Conservation (phyloP, 2,888 invertebrate species). For the Criorhina ranunculi region DNA sequence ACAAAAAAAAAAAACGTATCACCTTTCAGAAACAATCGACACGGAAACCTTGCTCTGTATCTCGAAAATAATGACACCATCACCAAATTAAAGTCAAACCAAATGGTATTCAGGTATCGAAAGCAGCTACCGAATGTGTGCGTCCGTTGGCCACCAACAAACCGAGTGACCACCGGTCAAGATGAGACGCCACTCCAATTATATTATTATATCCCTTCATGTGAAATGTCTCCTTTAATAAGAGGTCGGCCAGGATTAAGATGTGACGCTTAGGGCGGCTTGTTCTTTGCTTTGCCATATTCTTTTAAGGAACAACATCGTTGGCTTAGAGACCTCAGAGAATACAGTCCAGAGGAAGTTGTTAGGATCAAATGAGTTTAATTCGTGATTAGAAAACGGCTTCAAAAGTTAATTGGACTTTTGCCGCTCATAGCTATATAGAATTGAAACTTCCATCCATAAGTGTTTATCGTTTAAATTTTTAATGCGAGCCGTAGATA, state of each 20-base stretch:
- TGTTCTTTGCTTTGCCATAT: too few species aligned
- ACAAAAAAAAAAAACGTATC: constrained; percentile 20
- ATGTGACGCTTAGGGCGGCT: constrained; percentile 40
- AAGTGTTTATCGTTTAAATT: constrained; percentile 47
- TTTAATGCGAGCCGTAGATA: constrained; percentile 53
- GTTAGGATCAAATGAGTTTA: constrained; percentile 5
- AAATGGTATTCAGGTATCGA: constrained; percentile 69
- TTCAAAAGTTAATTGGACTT: constrained; percentile 39
- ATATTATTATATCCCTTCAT: constrained; percentile 68
- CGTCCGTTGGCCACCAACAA: not conserved
- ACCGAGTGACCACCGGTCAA: constrained; percentile 64
- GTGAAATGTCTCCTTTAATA: constrained; percentile 67
- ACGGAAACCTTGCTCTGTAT: constrained; percentile 21
- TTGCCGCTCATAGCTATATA: constrained; percentile 52
- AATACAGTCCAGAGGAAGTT: constrained; percentile 6
- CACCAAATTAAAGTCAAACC: constrained; percentile 63
- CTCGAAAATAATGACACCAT: constrained; percentile 63
- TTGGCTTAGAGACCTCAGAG: too few species aligned
- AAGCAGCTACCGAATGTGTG: constrained; percentile 68
- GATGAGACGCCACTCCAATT: constrained; percentile 71
- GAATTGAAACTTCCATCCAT: constrained; percentile 13
- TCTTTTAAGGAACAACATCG: constrained; percentile 4
- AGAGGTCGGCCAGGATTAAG: constrained; percentile 62
- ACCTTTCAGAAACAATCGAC: constrained; percentile 38
- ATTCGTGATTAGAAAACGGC: constrained; percentile 14